Conservation (phyloP, 2,797 vertebrate species). For the Xiphophorus birchmanni region DNA sequence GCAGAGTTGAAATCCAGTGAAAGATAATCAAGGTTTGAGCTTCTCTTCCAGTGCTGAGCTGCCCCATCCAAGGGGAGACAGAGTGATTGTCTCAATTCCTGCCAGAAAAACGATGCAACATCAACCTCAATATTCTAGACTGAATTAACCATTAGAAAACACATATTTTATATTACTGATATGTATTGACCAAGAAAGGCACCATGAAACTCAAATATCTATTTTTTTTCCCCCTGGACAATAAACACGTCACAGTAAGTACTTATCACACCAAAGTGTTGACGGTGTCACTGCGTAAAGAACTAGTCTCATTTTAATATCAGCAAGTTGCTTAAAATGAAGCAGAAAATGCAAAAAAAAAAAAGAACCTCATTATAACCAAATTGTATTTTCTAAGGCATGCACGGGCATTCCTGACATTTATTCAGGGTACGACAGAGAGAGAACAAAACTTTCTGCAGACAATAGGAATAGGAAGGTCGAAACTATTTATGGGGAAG, state of each 20-base stretch:
- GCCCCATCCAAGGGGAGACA: conserved; percentile 74
- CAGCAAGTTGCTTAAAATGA: not conserved
- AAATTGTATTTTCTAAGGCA: not conserved
- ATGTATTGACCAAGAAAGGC: not conserved
- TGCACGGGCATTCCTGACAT: not conserved
- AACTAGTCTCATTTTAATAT: not conserved
- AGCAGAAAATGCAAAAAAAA: not conserved
- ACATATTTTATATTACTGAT: not conserved
- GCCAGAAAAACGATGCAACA: conserved; percentile 52
- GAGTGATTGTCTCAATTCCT: conserved; percentile 80
- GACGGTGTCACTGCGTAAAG: not conserved
- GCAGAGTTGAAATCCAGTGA: conserved; percentile 95
- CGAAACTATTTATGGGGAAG: not conserved
- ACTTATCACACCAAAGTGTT: not conserved
- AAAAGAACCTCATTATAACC: not conserved
- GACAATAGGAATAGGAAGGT: not conserved
- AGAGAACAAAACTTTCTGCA: not conserved
- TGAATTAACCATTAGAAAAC: not conserved
- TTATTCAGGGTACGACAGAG: not conserved
- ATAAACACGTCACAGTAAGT: not conserved
- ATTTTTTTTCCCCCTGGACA: not conserved
- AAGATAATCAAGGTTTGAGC: conserved; percentile 92
- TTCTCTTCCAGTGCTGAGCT: conserved; percentile 80
- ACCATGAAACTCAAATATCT: not conserved
- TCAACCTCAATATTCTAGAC: not conserved